A percentile compares a stretch with the other conserved stretches of the same genome.
Evolutionary conservation across 2,113 vertebrate genomes (phyloP).

Genomic region (Psettodes erumei): DNA sequence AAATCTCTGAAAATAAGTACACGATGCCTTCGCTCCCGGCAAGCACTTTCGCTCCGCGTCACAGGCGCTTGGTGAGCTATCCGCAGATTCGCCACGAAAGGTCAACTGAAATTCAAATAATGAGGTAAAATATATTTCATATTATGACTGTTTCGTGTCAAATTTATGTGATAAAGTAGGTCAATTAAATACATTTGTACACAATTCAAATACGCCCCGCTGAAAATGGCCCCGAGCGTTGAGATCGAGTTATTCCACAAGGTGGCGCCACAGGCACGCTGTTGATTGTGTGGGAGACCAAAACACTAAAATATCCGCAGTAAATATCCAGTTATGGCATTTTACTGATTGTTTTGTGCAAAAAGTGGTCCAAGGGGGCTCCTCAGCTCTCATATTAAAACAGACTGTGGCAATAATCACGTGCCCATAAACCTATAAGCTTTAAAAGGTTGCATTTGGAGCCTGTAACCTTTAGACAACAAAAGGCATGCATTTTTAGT

Average conservation of each 20-base stretch:
- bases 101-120: too few relatives aligned
- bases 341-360: neutral
- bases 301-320: neutral
- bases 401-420: neutral
- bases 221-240: neutral
- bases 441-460: neutral
- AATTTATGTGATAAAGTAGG: too few relatives aligned
- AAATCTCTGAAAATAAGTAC: slow-evolving; percentile 77
- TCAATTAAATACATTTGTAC: neutral
- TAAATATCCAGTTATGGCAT: neutral
- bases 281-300: neutral
- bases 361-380: neutral
- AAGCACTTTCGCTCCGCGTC: slow-evolving; percentile 75
- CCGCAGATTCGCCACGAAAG: slow-evolving; percentile 56
- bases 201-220: neutral
- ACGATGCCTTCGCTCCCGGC: neutral
- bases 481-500: too few relatives aligned
- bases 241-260: slow-evolving; percentile 32
- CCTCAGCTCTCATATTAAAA: neutral
- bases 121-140: too few relatives aligned
- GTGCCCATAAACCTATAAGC: neutral
- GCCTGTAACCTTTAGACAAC: neutral
- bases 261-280: slow-evolving; percentile 59
- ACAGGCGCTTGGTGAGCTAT: fast-evolving
- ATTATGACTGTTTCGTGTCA: too few relatives aligned